These are phyloP conservation scores for Harpalus rubripes DNA, from an alignment of 2,888 invertebrate genomes.

Conservation along the genomic window DNA sequence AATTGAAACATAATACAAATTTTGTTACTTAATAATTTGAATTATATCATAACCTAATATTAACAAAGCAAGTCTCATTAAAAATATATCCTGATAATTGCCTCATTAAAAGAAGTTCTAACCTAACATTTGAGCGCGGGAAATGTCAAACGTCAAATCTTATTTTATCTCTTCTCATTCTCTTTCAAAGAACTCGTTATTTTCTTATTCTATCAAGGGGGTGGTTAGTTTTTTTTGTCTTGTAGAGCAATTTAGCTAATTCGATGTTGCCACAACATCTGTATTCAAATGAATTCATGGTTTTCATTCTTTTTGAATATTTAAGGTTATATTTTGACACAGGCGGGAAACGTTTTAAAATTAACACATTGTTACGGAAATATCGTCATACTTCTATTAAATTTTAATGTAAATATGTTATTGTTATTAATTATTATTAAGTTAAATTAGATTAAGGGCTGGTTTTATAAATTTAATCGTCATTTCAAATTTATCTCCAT, in stretches of 20 bases:
- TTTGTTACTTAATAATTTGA: too few species aligned
- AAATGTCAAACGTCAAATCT: constrained; percentile 6
- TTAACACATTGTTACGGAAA: background rate
- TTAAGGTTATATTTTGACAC: background rate
- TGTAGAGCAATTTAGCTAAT: constrained; percentile 11
- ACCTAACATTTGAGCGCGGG: constrained; percentile 7
- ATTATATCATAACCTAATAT: too few species aligned
- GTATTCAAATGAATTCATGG: constrained; percentile 28
- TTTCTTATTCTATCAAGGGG: constrained; percentile 20
- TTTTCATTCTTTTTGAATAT: constrained; percentile 13
- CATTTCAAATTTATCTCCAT: too few species aligned
- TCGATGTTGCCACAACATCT: background rate
- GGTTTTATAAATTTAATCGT: too few species aligned
- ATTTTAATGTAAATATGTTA: background rate
- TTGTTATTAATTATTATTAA: too few species aligned
- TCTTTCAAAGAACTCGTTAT: constrained; percentile 1
- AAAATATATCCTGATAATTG: constrained; percentile 14
- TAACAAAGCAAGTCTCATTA: background rate
- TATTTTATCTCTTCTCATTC: background rate
- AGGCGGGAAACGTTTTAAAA: background rate
- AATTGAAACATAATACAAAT: too few species aligned
- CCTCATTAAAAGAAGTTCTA: background rate
- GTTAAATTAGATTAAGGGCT: too few species aligned
- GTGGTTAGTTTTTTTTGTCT: constrained; percentile 8
- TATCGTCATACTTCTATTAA: background rate